phyloP scores from a whole-genome alignment of 2,113 vertebrate genomes.

The Chrysemys picta region DNA sequence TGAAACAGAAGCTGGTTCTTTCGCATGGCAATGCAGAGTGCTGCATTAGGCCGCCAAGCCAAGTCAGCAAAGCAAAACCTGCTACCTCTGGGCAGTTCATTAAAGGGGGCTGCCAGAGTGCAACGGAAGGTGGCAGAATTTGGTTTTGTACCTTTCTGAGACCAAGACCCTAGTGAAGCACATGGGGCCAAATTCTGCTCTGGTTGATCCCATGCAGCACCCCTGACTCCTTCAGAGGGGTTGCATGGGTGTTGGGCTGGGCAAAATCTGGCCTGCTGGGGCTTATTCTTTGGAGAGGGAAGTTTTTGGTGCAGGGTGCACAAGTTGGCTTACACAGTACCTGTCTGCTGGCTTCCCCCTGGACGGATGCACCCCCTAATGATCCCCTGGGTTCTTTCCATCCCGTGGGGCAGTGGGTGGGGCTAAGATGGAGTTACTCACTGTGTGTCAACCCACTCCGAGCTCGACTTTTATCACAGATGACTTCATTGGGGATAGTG shows the following conservation, averaged over 20 bases:
- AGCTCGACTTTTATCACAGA: neutral
- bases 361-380: neutral
- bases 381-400: accelerated
- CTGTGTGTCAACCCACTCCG: accelerated
- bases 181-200: neutral
- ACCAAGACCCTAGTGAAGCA: neutral
- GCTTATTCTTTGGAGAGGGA: neutral
- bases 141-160: neutral
- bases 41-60: neutral
- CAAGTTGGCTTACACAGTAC: neutral
- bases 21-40: neutral
- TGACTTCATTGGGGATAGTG: constrained; percentile 50
- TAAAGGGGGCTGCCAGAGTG: neutral
- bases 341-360: neutral
- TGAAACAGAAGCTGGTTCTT: neutral
- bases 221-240: neutral
- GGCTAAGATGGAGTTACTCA: neutral
- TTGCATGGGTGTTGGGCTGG: neutral
- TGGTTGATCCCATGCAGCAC: neutral
- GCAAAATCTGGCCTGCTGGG: neutral
- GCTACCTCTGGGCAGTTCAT: neutral
- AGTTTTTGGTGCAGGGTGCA: neutral
- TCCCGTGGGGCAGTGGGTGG: neutral
- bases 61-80: neutral
- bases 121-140: neutral